Evolutionary conservation across 1,140 invertebrate genomes (phyloP), one percentile per base, ranked within the genome.

Genomic region (Philopotamus ludificatus): DNA sequence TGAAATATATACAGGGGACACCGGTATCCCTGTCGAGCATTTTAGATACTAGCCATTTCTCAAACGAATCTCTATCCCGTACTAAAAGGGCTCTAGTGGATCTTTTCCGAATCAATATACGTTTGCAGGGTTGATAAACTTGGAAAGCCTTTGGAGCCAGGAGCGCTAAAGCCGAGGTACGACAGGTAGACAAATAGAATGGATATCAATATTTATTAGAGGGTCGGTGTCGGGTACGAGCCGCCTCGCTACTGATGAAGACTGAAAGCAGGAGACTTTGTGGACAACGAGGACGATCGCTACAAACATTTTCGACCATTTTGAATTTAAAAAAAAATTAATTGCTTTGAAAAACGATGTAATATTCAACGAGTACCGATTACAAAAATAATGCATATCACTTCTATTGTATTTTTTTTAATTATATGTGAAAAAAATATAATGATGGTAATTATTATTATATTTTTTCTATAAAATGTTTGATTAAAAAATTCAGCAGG

Each of bases 131-230:
- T 63, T 69, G 67, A 65, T 69, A 69, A 63, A 69, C 63, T 51
- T 64, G 62, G 57, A 60, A 45, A 60, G 57, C 57, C 57, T 47
- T 42, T 25, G 15, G 53, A 57, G 53, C 53, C 53, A 41, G 53
- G 28, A 34, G 55, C 42, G 21, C 57, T 44, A 61, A 66, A 70
- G 62, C 61, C 57, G 47, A 54, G 53, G 23, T 21, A 50, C 65
- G 68, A 67, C 68, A 70, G 68, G 68, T 70, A 67, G 68, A 70
- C 68, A 70, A 70, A 70, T 67, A 70, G 68, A 70, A 65, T 67
- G 62, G 68, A 63, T 63, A 70, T 70, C 68, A 70, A 70, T 70
- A 70, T 70, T 70, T 70, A 70, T 70, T 70, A 70, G 68, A 53
- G 55, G 68, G 60, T 58, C 53, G 67, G 62, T 34, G 34, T 22